These are phyloP conservation scores for Drosophila biarmipes DNA, from an alignment of 1,140 invertebrate species.

Conservation along the genomic window DNA sequence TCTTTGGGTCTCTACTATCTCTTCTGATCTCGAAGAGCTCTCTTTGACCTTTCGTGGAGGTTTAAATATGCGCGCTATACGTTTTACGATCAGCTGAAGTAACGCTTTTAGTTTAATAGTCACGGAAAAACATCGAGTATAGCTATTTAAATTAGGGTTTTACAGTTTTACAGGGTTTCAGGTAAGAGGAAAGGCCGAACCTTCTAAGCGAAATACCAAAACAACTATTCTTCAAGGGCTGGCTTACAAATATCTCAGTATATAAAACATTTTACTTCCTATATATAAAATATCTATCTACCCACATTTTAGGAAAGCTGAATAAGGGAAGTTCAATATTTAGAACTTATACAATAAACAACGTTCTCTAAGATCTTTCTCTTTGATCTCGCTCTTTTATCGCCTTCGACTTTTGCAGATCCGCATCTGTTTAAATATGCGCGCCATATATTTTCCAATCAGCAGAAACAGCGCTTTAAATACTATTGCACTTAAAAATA, in stretches of 20 bases:
- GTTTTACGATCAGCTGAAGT: constrained; percentile 40
- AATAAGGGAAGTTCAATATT: background rate
- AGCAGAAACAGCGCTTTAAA: constrained; percentile 62
- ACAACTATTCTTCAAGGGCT: background rate
- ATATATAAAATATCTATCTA: background rate
- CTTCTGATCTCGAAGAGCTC: constrained; percentile 14
- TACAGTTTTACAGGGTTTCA: background rate
- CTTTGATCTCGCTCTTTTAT: background rate
- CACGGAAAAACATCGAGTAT: constrained; percentile 34
- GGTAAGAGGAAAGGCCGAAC: background rate
- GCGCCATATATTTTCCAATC: constrained; percentile 63
- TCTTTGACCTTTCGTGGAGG: constrained; percentile 23
- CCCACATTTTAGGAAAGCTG: background rate
- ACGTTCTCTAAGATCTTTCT: constrained; percentile 1
- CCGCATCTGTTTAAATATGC: constrained; percentile 63
- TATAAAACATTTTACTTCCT: background rate
- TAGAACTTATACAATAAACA: constrained; percentile 2
- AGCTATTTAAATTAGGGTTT: background rate
- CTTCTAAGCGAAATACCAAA: background rate
- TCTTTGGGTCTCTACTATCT: background rate
- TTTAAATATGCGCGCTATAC: constrained; percentile 52
- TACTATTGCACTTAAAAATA: constrained; percentile 80
- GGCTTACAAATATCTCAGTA: background rate
- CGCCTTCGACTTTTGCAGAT: background rate
- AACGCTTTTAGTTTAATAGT: constrained; percentile 57